A percentile compares a stretch with the other conserved stretches of the same genome.
Conservation (phyloP, 2,888 invertebrate genomes). For the Corythucha ciliata region DNA sequence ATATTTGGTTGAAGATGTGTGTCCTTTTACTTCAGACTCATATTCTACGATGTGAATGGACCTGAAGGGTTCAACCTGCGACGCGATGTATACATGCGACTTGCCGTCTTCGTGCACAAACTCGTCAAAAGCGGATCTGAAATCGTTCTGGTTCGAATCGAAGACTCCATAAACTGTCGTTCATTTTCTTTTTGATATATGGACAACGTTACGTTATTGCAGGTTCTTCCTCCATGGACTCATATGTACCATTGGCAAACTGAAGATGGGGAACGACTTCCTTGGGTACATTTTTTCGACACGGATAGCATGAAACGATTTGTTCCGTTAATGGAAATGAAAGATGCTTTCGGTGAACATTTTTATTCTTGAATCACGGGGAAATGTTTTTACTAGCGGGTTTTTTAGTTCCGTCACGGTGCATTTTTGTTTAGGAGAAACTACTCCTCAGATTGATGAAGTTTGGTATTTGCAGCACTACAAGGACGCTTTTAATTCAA, state of each 20-base stretch:
- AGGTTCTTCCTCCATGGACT: constrained; percentile 87
- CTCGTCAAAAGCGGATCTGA: too few relatives aligned
- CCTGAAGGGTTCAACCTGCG: constrained; percentile 95
- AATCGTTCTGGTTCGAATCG: neutral
- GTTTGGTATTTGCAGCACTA: constrained; percentile 77
- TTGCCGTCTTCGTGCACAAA: constrained; percentile 71
- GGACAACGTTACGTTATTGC: too few relatives aligned
- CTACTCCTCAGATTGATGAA: constrained; percentile 50
- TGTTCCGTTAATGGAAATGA: constrained; percentile 78
- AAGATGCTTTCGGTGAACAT: constrained; percentile 65
- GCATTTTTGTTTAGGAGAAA: too few relatives aligned
- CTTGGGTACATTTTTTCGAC: constrained; percentile 84
- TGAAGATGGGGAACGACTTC: constrained; percentile 49
- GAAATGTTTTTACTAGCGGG: too few relatives aligned
- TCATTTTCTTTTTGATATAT: too few relatives aligned
- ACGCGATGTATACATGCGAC: constrained; percentile 89
- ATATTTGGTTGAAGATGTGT: too few relatives aligned
- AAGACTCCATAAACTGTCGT: too few relatives aligned
- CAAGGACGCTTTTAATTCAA: constrained; percentile 64
- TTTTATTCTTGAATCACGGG: too few relatives aligned
- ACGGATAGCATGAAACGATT: constrained; percentile 63
- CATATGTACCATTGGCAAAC: constrained; percentile 83
- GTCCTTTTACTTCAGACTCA: too few relatives aligned
- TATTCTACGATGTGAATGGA: constrained; percentile 89
- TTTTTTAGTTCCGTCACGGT: too few relatives aligned